Evolutionary conservation across 2,113 vertebrate genomes (phyloP).

Genomic region (Beaufortia kweichowensis): DNA sequence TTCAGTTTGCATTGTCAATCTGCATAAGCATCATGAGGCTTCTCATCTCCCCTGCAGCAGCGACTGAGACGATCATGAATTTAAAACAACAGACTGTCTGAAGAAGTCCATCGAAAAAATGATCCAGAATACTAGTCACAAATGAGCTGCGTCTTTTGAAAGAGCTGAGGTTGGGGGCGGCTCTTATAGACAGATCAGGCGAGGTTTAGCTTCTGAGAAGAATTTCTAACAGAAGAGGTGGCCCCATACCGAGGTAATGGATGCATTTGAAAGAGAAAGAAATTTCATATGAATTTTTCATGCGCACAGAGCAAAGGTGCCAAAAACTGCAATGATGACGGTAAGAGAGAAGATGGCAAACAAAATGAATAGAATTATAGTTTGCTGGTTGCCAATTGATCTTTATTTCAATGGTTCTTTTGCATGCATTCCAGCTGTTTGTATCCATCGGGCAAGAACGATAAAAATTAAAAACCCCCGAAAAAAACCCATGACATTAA

Average conservation of each 20-base stretch:
- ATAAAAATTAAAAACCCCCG: too few species aligned
- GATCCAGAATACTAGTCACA: conserved; percentile 35
- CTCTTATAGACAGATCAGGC: conserved; percentile 15
- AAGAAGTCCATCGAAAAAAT: conserved; percentile 50
- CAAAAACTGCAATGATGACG: conserved; percentile 9
- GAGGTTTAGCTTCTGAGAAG: background rate
- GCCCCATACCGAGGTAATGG: conserved; percentile 20
- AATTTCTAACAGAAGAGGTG: conserved; percentile 6
- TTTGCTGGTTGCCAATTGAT: background rate
- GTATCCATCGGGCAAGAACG: background rate
- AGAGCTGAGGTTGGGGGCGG: background rate
- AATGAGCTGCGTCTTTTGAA: conserved; percentile 36
- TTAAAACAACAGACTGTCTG: conserved; percentile 44
- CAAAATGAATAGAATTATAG: conserved; percentile 21
- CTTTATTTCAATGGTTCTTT: background rate
- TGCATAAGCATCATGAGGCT: conserved; percentile 55
- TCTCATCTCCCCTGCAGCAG: conserved; percentile 46
- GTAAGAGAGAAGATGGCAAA: background rate
- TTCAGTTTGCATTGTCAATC: conserved; percentile 64
- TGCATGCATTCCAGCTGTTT: background rate
- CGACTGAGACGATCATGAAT: conserved; percentile 15
- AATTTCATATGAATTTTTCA: conserved; percentile 17
- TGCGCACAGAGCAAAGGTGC: conserved; percentile 12
- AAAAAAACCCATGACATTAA: too few species aligned
- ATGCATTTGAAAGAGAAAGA: conserved; percentile 12